A percentile compares a stretch with the other conserved stretches of the same genome.
phyloP scores from a whole-genome alignment of 2,113 vertebrate species.

The Grus americana region DNA sequence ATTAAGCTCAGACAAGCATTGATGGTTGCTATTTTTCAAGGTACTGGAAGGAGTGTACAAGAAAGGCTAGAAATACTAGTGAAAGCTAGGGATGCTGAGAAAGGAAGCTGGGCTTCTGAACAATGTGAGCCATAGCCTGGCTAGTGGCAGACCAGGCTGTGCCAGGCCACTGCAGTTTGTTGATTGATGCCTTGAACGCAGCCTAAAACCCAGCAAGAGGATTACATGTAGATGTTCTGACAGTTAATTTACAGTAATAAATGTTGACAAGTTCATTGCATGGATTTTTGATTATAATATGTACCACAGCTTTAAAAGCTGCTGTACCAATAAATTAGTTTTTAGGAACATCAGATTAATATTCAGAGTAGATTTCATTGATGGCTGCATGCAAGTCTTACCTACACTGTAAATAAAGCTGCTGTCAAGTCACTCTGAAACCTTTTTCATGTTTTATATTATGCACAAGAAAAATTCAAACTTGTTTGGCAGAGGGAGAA shows the following conservation, averaged over 20 bases:
- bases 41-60: background rate
- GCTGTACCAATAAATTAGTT: background rate
- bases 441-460: background rate
- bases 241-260: background rate
- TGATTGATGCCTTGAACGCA: background rate
- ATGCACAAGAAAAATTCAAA: background rate
- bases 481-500: background rate
- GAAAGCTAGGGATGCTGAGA: background rate
- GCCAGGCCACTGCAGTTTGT: background rate
- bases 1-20: background rate
- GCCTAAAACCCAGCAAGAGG: background rate
- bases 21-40: background rate
- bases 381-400: background rate
- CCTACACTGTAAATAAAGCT: background rate
- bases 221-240: background rate
- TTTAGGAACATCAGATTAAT: background rate
- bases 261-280: background rate
- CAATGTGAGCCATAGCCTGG: background rate
- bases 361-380: background rate
- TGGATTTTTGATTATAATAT: background rate
- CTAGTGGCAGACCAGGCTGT: background rate
- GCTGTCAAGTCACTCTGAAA: background rate
- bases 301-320: background rate
- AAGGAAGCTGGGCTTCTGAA: background rate
- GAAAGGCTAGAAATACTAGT: background rate